phyloP scores from a whole-genome alignment of 1,140 invertebrate genomes.

The Psix sp. region DNA sequence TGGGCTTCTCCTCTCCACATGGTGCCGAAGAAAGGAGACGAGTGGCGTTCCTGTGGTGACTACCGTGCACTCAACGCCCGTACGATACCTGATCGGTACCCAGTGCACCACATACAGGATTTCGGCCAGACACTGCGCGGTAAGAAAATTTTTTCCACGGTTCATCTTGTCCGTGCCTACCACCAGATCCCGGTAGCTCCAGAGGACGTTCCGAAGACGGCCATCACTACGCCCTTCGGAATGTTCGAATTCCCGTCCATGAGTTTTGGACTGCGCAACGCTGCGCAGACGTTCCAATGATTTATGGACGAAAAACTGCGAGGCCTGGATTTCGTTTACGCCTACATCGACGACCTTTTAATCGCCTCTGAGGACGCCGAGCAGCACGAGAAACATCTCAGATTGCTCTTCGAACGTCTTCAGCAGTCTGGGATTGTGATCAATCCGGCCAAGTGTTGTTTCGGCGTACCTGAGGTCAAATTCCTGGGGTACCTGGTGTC shows the following conservation, averaged over 20 bases:
- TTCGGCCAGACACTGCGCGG: conserved; percentile 1
- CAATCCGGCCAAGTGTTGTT: conserved; percentile 59
- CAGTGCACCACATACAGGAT: conserved; percentile 59
- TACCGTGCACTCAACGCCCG: conserved; percentile 71
- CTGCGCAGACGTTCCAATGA: too few species aligned
- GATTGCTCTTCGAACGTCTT: conserved; percentile 49
- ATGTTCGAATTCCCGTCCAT: conserved; percentile 6
- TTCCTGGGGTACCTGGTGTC: conserved; percentile 59
- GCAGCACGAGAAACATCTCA: conserved; percentile 23
- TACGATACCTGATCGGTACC: conserved; percentile 70
- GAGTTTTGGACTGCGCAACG: conserved; percentile 6
- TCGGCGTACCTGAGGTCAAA: conserved; percentile 2
- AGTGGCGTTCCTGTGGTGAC: conserved; percentile 66
- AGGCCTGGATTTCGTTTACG: conserved; percentile 5
- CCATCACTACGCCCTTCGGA: conserved; percentile 7
- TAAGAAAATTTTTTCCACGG: conserved; percentile 1
- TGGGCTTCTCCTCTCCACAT: conserved; percentile 69
- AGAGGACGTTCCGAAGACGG: conserved; percentile 6
- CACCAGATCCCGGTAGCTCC: conserved; percentile 10
- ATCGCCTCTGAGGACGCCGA: conserved; percentile 18
- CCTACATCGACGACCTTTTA: conserved; percentile 30
- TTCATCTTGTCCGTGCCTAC: conserved; percentile 1
- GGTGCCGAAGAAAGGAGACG: too few species aligned
- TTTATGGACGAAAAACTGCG: background rate
- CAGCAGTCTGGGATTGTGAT: conserved; percentile 58